phyloP scores from a whole-genome alignment of 2,888 invertebrate species.

The Pollenia angustigena region DNA sequence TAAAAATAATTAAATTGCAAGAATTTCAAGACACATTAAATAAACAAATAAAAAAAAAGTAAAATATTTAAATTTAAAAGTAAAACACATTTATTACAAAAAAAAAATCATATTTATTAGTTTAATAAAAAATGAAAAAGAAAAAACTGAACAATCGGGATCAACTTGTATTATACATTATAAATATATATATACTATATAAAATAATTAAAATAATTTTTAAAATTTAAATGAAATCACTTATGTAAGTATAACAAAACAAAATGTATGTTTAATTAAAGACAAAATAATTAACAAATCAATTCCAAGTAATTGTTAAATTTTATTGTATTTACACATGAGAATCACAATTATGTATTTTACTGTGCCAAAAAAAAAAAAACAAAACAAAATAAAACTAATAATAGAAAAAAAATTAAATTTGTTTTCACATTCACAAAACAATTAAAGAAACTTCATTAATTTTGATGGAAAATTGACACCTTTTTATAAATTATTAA shows the following conservation, averaged over 20 bases:
- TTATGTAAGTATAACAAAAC: constrained; percentile 71
- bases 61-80: constrained; percentile 54
- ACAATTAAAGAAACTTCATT: constrained; percentile 60
- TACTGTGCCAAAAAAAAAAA: constrained; percentile 70
- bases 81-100: constrained; percentile 48
- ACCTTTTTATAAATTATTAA: constrained; percentile 52
- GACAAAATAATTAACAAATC: constrained; percentile 55
- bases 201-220: constrained; percentile 75
- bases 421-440: constrained; percentile 43
- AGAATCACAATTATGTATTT: constrained; percentile 70
- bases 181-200: constrained; percentile 82
- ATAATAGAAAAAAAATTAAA: constrained; percentile 19
- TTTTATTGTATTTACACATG: constrained; percentile 68
- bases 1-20: constrained; percentile 40
- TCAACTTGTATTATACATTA: constrained; percentile 83
- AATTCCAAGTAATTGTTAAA: constrained; percentile 66
- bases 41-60: constrained; percentile 1
- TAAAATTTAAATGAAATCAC: constrained; percentile 66
- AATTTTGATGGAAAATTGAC: constrained; percentile 53
- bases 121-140: constrained; percentile 64
- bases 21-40: constrained; percentile 62
- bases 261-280: constrained; percentile 61
- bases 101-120: constrained; percentile 25
- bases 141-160: constrained; percentile 84
- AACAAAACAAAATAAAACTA: constrained; percentile 36